Percentiles rank a stretch among this genome's conserved stretches.
Evolutionary conservation across 1,140 invertebrate species (phyloP).

Genomic region (Hesperophylax magnus): DNA sequence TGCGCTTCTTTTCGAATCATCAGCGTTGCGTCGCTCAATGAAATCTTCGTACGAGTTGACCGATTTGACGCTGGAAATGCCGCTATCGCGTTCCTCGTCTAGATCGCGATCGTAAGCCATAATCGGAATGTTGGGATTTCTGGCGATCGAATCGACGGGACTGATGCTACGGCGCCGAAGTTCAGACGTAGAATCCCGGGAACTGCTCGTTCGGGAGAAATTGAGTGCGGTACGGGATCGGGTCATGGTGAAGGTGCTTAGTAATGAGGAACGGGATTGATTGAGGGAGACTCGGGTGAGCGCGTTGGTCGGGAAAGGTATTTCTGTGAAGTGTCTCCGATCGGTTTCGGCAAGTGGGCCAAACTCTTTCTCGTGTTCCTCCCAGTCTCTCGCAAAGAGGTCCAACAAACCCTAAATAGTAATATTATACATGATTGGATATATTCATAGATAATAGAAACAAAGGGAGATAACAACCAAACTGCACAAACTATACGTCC

Average conservation of each 20-base stretch:
- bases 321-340: constrained; percentile 62
- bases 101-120: constrained; percentile 62
- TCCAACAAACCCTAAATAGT: constrained; percentile 61
- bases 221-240: constrained; percentile 69
- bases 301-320: constrained; percentile 68
- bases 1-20: background rate
- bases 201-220: constrained; percentile 57
- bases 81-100: constrained; percentile 13
- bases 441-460: no score
- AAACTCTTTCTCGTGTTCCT: constrained; percentile 70
- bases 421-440: no score
- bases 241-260: constrained; percentile 71
- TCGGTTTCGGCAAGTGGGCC: constrained; percentile 65
- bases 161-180: constrained; percentile 60
- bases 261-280: constrained; percentile 68
- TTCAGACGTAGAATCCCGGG: constrained; percentile 34
- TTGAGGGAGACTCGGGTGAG: constrained; percentile 68
- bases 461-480: no score
- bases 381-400: constrained; percentile 65
- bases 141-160: constrained; percentile 60
- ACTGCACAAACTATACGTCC: no score
- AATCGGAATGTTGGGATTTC: constrained; percentile 59
- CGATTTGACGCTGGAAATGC: constrained; percentile 14
- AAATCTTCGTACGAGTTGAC: background rate
- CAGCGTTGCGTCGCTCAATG: background rate